Percentiles rank a stretch among this genome's conserved stretches.
Conservation (phyloP, 2,113 vertebrate species). For the Ellobius talpinus region DNA sequence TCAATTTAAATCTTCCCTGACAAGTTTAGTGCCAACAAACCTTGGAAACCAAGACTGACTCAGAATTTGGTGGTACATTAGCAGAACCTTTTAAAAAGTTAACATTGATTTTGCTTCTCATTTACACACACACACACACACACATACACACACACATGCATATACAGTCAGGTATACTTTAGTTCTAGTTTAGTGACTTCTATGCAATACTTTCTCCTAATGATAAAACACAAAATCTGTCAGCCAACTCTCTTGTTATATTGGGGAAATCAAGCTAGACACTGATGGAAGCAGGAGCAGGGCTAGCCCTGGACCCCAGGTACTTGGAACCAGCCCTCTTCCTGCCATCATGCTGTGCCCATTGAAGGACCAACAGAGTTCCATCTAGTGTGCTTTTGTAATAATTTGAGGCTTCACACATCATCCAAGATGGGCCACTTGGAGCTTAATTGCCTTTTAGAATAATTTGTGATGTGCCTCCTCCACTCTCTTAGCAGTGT, state of each 20-base stretch:
- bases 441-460: conserved; percentile 51
- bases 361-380: background rate
- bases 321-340: rapidly evolving
- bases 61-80: conserved; percentile 1
- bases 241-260: background rate
- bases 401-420: background rate
- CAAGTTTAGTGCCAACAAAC: background rate
- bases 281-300: rapidly evolving
- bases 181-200: background rate
- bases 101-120: too few relatives aligned
- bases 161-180: background rate
- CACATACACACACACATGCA: background rate
- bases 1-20: conserved; percentile 22
- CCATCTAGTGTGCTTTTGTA: background rate
- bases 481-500: conserved; percentile 69
- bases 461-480: conserved; percentile 63
- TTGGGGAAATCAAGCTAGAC: background rate
- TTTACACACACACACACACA: background rate
- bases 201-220: background rate
- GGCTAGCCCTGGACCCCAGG: background rate
- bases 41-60: conserved; percentile 4
- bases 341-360: too few relatives aligned
- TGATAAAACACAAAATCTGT: background rate
- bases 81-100: background rate
- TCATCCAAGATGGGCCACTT: conserved; percentile 17